phyloP scores from a whole-genome alignment of 2,113 vertebrate species.

The Onychostoma macrolepis region DNA sequence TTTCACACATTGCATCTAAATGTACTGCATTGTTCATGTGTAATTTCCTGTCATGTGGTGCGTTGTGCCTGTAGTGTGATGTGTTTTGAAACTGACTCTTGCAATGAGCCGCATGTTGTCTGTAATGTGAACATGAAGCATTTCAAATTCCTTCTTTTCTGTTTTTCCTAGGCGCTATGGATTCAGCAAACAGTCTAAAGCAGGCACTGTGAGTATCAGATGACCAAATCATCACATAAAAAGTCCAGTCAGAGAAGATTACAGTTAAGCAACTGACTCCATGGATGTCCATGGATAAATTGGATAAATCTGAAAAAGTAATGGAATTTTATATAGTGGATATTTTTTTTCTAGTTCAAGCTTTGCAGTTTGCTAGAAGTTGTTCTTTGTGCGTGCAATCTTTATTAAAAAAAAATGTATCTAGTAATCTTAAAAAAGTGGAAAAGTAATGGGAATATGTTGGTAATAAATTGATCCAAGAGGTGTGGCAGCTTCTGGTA shows the following conservation, averaged over 20 bases:
- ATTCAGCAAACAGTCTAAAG: conserved; percentile 86
- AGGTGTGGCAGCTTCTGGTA: neutral
- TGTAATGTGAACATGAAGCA: neutral
- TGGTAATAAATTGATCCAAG: neutral
- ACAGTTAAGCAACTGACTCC: neutral
- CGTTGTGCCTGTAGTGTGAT: neutral
- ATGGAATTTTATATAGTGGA: neutral
- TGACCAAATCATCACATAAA: neutral
- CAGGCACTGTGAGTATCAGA: conserved; percentile 81
- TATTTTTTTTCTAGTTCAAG: neutral
- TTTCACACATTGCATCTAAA: neutral
- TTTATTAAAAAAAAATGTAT: neutral
- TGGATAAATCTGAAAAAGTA: neutral
- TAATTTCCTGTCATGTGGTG: conserved; percentile 3
- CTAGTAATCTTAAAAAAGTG: neutral
- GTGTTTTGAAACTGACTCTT: neutral
- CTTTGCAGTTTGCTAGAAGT: neutral
- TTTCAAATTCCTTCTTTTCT: neutral
- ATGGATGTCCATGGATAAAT: neutral
- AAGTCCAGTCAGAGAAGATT: neutral
- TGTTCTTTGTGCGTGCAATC: neutral
- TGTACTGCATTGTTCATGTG: neutral
- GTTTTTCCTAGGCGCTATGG: conserved; percentile 82
- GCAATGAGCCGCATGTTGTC: neutral
- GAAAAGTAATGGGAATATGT: neutral